Percentiles rank a stretch among this genome's conserved stretches.
Conservation (phyloP, 2,113 vertebrate species). For the Megaleporinus macrocephalus region DNA sequence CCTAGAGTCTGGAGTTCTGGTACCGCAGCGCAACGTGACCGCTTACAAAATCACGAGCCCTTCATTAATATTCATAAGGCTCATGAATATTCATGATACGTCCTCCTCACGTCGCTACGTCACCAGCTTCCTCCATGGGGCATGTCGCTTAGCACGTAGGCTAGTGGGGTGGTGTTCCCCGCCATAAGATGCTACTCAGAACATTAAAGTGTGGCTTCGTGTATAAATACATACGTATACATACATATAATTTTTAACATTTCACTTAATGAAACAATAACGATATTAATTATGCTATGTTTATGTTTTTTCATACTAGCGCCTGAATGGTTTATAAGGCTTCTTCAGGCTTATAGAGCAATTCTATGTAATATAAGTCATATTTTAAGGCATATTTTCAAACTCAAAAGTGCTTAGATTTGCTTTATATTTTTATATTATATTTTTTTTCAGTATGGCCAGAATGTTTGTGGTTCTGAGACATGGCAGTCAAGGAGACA, state of each 20-base stretch:
- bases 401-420: no score
- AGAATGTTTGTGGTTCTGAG: not conserved
- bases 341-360: no score
- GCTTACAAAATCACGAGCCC: conserved; percentile 60
- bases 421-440: no score
- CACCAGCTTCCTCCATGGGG: not conserved
- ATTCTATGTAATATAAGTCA: no score
- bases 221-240: no score
- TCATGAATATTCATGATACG: not conserved
- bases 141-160: conserved; percentile 46
- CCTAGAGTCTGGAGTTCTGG: conserved; percentile 54
- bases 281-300: no score
- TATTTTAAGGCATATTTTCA: no score
- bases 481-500: not conserved
- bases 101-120: not conserved
- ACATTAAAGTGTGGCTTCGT: not conserved
- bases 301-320: no score
- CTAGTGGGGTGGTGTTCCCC: not conserved
- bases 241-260: no score
- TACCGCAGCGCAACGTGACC: conserved; percentile 81
- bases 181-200: not conserved
- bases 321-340: no score
- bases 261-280: no score
- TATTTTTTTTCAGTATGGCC: not conserved
- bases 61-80: not conserved